Percentiles rank a stretch among this genome's conserved stretches.
Evolutionary conservation across 2,113 vertebrate species (phyloP).

Genomic region (Strix uralensis): DNA sequence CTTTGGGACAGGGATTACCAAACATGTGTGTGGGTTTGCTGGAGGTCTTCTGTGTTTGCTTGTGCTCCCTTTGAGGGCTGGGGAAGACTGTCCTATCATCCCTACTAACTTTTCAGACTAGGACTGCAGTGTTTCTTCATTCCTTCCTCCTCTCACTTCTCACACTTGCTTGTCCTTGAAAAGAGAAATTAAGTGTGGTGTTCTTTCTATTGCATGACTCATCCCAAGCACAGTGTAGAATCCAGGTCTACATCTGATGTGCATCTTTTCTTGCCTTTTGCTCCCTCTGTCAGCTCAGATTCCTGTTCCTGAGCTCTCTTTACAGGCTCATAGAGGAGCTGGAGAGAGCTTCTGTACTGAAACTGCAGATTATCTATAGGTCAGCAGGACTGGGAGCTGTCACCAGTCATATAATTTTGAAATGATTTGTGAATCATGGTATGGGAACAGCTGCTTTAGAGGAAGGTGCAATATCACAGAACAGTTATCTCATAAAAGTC

Average conservation of each 20-base stretch:
- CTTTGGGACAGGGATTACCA: neutral
- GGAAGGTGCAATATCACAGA: slow-evolving; percentile 36
- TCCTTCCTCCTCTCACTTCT: neutral
- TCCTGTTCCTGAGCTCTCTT: neutral
- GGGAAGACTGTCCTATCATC: neutral
- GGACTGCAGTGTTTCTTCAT: neutral
- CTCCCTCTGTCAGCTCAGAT: neutral
- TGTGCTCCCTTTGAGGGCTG: neutral
- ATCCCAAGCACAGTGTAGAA: neutral
- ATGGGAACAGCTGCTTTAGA: slow-evolving; percentile 34
- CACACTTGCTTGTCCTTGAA: neutral
- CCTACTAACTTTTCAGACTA: neutral
- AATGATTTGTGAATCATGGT: neutral
- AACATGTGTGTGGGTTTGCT: neutral
- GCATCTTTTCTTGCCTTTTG: neutral
- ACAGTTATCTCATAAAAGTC: neutral
- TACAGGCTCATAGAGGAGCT: neutral
- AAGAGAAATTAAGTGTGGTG: neutral
- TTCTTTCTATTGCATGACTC: neutral
- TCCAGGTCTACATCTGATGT: neutral
- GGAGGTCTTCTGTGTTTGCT: neutral
- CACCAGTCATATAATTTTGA: neutral
- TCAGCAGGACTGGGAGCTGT: neutral
- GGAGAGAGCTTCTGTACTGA: neutral
- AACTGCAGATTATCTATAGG: neutral